These are phyloP conservation scores for Cephus runcator DNA, from an alignment of 2,888 invertebrate species.

Conservation along the genomic window DNA sequence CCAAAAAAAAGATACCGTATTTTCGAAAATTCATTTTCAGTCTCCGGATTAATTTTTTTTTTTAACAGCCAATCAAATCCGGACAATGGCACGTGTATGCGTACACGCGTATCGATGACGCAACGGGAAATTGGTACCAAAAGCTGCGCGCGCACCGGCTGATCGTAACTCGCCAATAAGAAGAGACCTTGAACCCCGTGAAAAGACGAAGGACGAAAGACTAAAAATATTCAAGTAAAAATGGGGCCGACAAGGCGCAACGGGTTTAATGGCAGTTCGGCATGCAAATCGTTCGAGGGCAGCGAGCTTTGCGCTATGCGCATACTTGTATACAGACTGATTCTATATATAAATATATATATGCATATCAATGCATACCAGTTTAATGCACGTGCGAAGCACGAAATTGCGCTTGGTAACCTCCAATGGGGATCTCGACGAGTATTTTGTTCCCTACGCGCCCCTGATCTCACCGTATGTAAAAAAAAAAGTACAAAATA, in stretches of 20 bases:
- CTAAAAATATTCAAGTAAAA: slow-evolving; percentile 56
- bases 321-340: not conserved
- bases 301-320: slow-evolving; percentile 9
- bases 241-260: slow-evolving; percentile 47
- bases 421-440: slow-evolving; percentile 22
- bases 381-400: not conserved
- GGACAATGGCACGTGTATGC: no score
- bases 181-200: slow-evolving; percentile 54
- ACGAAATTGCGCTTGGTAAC: slow-evolving; percentile 27
- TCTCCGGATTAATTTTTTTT: no score
- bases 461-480: no score
- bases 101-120: slow-evolving; percentile 11
- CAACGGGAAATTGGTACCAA: slow-evolving; percentile 15
- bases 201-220: slow-evolving; percentile 54
- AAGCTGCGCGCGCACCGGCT: not conserved
- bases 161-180: no score
- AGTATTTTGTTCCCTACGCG: not conserved
- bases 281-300: slow-evolving; percentile 47
- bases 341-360: no score
- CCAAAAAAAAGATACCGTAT: no score
- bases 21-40: no score
- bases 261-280: slow-evolving; percentile 50
- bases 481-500: no score
- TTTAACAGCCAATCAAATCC: no score
- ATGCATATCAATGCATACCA: no score